Evolutionary conservation across 2,888 invertebrate species (phyloP).

Genomic region (Orthosia gothica): DNA sequence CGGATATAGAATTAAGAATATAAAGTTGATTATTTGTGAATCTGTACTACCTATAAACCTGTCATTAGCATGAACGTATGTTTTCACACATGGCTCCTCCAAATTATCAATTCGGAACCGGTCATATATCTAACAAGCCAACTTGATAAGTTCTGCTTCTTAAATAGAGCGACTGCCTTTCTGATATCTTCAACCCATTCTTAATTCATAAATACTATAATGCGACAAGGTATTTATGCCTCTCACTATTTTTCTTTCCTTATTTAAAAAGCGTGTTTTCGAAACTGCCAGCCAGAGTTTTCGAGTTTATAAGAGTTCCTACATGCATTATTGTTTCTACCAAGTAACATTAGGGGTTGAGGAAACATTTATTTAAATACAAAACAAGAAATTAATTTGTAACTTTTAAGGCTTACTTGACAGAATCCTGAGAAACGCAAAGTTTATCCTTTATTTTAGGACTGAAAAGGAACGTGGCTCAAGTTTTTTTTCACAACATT

Average conservation of each 20-base stretch:
- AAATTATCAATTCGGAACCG: too few species aligned
- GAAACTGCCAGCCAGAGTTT: not conserved
- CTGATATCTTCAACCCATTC: too few species aligned
- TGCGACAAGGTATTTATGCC: too few species aligned
- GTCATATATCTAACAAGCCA: too few species aligned
- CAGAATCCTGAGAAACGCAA: not conserved
- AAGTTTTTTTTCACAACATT: not conserved
- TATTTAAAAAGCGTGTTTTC: not conserved
- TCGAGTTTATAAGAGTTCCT: not conserved
- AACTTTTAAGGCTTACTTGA: not conserved
- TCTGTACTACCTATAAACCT: too few species aligned
- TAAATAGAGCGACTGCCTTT: too few species aligned
- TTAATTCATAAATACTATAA: too few species aligned
- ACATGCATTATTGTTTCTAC: not conserved
- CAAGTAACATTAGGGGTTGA: not conserved
- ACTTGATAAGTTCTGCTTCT: too few species aligned
- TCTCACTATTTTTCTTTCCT: not conserved
- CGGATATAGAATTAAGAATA: too few species aligned
- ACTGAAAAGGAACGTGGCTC: not conserved
- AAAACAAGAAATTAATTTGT: slow-evolving; percentile 2
- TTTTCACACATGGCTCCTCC: too few species aligned
- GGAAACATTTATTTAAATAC: not conserved
- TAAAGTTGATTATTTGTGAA: too few species aligned
- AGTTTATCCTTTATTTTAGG: not conserved
- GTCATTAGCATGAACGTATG: too few species aligned